A percentile compares a stretch with the other conserved stretches of the same genome.
Conservation (phyloP, 2,888 invertebrate genomes). For the Chalcis sispes region DNA sequence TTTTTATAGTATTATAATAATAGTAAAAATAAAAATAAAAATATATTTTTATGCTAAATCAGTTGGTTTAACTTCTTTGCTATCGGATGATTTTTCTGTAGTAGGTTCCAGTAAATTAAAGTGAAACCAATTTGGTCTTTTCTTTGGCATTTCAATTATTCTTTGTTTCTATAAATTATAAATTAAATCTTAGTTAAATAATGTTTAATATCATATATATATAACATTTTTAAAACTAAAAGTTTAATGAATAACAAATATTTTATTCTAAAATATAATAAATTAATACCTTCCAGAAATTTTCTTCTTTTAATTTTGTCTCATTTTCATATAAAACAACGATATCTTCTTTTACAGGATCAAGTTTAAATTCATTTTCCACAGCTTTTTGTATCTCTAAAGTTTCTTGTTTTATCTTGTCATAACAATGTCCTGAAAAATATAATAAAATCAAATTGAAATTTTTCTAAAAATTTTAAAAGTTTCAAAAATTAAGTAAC, state of each 20-base stretch:
- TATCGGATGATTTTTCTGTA: conserved; percentile 83
- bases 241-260: conserved; percentile 8
- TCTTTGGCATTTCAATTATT: conserved; percentile 90
- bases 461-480: conserved; percentile 14
- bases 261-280: conserved; percentile 37
- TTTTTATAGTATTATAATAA: not conserved
- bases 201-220: not conserved
- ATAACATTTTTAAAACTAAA: not conserved
- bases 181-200: conserved; percentile 16
- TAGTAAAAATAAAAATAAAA: conserved; percentile 16
- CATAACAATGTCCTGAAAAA: conserved; percentile 88
- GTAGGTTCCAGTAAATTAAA: conserved; percentile 88
- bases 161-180: conserved; percentile 79
- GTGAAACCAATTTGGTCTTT: conserved; percentile 92
- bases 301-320: conserved; percentile 78
- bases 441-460: conserved; percentile 75
- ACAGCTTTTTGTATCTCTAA: conserved; percentile 87
- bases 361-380: conserved; percentile 81
- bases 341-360: conserved; percentile 90
- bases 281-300: conserved; percentile 76
- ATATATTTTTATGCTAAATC: conserved; percentile 80
- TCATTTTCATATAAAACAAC: conserved; percentile 92
- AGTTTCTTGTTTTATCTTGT: conserved; percentile 89
- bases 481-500: not conserved
- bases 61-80: conserved; percentile 81